phyloP scores from a whole-genome alignment of 2,113 vertebrate genomes.

The Cathartes aura region DNA sequence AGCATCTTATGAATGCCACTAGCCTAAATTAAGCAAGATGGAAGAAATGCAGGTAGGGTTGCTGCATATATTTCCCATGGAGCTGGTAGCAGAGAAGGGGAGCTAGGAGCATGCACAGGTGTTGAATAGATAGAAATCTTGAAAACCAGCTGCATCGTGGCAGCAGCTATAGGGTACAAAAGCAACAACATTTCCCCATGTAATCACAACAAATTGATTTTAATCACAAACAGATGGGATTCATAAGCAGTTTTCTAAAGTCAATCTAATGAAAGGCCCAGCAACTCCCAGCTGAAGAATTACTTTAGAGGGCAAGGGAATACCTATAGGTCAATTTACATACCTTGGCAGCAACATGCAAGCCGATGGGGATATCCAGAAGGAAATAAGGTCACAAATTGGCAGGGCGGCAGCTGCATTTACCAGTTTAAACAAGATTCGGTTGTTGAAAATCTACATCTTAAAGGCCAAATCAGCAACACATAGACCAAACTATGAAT shows the following conservation, averaged over 20 bases:
- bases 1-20: not conserved
- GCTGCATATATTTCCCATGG: not conserved
- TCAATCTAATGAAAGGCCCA: not conserved
- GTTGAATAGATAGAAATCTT: not conserved
- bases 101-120: not conserved
- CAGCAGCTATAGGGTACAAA: not conserved
- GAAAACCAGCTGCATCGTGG: not conserved
- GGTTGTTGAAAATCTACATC: not conserved
- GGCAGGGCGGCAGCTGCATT: constrained; percentile 32
- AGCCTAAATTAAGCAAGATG: not conserved
- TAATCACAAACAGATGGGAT: constrained; percentile 37
- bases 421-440: constrained; percentile 40
- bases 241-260: constrained; percentile 16
- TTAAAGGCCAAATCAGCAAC: constrained; percentile 41
- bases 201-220: constrained; percentile 38
- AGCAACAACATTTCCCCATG: not conserved
- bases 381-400: constrained; percentile 66
- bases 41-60: not conserved
- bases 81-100: not conserved
- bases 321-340: constrained; percentile 57
- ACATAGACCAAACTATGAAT: constrained; percentile 38
- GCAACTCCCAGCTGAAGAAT: constrained; percentile 38
- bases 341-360: constrained; percentile 22
- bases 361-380: constrained; percentile 31
- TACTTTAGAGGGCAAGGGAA: constrained; percentile 55